phyloP scores from a whole-genome alignment of 2,888 invertebrate genomes.

The Ophion obscuratus region DNA sequence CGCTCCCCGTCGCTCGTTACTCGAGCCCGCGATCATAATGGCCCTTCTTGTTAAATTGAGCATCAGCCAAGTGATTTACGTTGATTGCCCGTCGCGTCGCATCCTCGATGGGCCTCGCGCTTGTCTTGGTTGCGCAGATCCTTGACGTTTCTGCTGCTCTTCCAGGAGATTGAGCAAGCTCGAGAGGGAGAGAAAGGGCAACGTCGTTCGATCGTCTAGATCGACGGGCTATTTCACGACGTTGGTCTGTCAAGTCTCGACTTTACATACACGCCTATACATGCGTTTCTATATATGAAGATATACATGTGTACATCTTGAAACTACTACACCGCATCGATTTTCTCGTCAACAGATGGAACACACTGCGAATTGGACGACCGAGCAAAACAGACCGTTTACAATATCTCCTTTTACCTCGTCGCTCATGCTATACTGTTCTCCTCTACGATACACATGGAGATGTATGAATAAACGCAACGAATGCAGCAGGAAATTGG shows the following conservation, averaged over 20 bases:
- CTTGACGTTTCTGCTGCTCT: conserved; percentile 52
- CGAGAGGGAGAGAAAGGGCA: conserved; percentile 54
- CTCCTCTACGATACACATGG: background rate
- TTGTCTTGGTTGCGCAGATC: conserved; percentile 59
- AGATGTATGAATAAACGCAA: background rate
- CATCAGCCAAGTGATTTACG: conserved; percentile 83
- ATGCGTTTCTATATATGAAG: background rate
- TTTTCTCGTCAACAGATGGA: conserved; percentile 52
- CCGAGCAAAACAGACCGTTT: conserved; percentile 44
- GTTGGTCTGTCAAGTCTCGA: conserved; percentile 41
- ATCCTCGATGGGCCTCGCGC: conserved; percentile 67
- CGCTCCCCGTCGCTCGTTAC: conserved; percentile 76
- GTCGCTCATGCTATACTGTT: conserved; percentile 30
- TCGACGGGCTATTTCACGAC: conserved; percentile 57
- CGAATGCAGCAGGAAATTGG: background rate
- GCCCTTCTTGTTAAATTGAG: conserved; percentile 83
- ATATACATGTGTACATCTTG: background rate
- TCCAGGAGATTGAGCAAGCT: conserved; percentile 56
- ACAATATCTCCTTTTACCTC: conserved; percentile 38
- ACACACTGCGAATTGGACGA: conserved; percentile 27
- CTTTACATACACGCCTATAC: conserved; percentile 11
- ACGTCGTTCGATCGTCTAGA: conserved; percentile 46
- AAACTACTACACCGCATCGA: conserved; percentile 38
- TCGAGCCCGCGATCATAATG: conserved; percentile 81
- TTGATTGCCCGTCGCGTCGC: conserved; percentile 82